A percentile compares a stretch with the other conserved stretches of the same genome.
These are phyloP conservation scores for Momotus momota DNA, from an alignment of 2,797 vertebrate species.

Conservation along the genomic window DNA sequence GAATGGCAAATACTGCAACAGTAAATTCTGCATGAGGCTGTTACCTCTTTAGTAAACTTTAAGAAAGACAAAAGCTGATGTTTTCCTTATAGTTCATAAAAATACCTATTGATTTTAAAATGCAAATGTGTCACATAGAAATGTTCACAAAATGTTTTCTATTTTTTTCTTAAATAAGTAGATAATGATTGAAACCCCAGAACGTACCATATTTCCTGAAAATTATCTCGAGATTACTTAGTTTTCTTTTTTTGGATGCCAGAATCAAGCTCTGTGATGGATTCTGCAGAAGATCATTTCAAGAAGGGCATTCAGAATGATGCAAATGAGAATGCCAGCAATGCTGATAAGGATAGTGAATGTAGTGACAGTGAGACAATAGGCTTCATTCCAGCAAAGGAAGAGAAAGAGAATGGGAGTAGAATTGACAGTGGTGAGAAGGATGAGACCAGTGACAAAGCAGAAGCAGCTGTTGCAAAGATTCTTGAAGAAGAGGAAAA, in stretches of 20 bases:
- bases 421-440: neutral
- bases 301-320: neutral
- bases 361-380: neutral
- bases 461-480: neutral
- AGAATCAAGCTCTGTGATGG: slow-evolving; percentile 10
- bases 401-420: neutral
- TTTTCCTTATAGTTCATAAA: neutral
- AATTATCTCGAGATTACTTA: neutral
- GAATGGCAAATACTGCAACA: neutral
- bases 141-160: neutral
- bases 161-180: neutral
- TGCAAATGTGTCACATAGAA: neutral
- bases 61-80: neutral
- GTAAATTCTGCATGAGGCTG: neutral
- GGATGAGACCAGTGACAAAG: neutral
- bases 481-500: neutral
- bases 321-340: neutral
- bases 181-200: neutral
- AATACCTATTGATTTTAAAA: neutral
- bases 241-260: slow-evolving; percentile 1
- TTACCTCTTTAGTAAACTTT: neutral
- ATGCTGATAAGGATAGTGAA: neutral
- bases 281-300: neutral
- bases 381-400: neutral
- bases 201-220: neutral